A percentile compares a stretch with the other conserved stretches of the same genome.
Evolutionary conservation across 2,888 invertebrate species (phyloP).

Genomic region (Tholera decimalis): DNA sequence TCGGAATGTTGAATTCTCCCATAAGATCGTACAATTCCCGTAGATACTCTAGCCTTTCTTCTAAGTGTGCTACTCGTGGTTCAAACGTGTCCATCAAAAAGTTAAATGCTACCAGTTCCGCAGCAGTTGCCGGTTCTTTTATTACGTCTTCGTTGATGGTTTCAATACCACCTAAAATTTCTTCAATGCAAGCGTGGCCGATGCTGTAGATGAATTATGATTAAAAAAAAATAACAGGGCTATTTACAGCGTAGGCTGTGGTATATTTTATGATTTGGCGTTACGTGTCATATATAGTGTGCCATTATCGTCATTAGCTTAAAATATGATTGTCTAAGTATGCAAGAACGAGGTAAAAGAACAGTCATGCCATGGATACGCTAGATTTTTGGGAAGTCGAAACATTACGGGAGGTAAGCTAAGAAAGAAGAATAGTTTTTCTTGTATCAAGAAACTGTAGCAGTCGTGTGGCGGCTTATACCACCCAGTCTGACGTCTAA

Average conservation of each 20-base stretch:
- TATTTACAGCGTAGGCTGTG: neutral
- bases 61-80: slow-evolving; percentile 93
- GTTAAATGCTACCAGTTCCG: slow-evolving; percentile 94
- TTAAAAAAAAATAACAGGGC: neutral
- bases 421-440: no score
- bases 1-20: slow-evolving; percentile 94
- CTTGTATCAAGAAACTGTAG: no score
- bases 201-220: slow-evolving; percentile 86
- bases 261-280: neutral
- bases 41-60: slow-evolving; percentile 94
- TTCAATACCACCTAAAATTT: slow-evolving; percentile 92
- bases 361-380: no score
- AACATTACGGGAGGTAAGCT: no score
- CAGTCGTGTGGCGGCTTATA: no score
- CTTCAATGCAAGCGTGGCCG: slow-evolving; percentile 92
- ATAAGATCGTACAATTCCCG: slow-evolving; percentile 96
- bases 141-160: slow-evolving; percentile 92
- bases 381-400: no score
- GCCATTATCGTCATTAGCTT: neutral
- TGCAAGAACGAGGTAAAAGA: neutral
- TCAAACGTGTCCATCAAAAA: slow-evolving; percentile 93
- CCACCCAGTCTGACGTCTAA: no score
- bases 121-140: slow-evolving; percentile 93
- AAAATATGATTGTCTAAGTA: neutral
- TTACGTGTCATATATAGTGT: no score